Percentiles rank a stretch among this genome's conserved stretches.
Evolutionary conservation across 2,888 invertebrate genomes (phyloP).

Genomic region (Rotaria magnacalcarata): DNA sequence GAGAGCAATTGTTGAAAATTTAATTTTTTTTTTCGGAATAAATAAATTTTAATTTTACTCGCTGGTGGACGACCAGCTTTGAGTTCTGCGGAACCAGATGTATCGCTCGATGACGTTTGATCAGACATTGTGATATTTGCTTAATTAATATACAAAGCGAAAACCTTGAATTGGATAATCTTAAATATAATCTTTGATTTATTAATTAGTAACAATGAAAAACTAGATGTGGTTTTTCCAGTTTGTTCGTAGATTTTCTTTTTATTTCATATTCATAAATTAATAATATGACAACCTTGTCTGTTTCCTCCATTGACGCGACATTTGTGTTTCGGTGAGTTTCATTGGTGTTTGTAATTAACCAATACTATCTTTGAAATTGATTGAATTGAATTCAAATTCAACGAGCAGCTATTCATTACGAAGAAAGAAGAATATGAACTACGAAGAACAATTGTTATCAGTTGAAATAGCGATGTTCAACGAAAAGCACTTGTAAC

Average conservation of each 20-base stretch:
- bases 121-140: background rate
- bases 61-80: conserved; percentile 28
- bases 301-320: background rate
- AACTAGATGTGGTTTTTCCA: background rate
- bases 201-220: background rate
- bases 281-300: background rate
- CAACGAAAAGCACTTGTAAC: no score
- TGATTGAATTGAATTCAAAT: no score
- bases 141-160: background rate
- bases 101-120: background rate
- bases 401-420: no score
- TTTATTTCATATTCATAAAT: background rate
- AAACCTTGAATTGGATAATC: background rate
- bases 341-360: background rate
- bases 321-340: background rate
- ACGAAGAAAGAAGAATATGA: background rate
- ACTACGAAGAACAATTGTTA: no score
- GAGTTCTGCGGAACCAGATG: background rate
- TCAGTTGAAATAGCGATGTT: no score
- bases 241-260: background rate
- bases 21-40: background rate
- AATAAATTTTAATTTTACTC: background rate
- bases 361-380: background rate
- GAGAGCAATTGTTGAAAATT: background rate
- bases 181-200: background rate